Evolutionary conservation across 2,888 invertebrate species (phyloP).

Genomic region (Nasonovia ribisnigri): DNA sequence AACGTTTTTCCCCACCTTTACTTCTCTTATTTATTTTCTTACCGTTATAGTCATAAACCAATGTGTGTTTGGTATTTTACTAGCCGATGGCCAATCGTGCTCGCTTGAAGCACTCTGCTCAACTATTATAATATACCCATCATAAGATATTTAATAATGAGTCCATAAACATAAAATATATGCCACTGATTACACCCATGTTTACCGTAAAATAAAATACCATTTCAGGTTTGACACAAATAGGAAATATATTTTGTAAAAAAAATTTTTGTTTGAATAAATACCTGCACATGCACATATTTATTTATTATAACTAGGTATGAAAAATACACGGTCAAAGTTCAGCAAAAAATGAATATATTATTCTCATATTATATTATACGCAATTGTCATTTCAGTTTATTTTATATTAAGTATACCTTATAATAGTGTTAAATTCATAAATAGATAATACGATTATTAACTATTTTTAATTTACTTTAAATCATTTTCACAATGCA

Average conservation of each 20-base stretch:
- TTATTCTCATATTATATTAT: not conserved
- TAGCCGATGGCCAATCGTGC: not conserved
- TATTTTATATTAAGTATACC: not conserved
- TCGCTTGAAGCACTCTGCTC: not conserved
- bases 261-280: not conserved
- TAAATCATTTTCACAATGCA: not conserved
- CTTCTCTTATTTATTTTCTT: not conserved
- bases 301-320: not conserved
- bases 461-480: not conserved
- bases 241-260: not conserved
- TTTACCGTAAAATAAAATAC: not conserved
- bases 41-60: not conserved
- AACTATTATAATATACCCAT: not conserved
- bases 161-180: not conserved
- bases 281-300: not conserved
- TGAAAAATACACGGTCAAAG: not conserved
- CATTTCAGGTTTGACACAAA: not conserved
- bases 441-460: not conserved
- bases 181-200: not conserved
- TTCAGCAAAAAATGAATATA: not conserved
- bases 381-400: not conserved
- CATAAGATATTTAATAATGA: not conserved
- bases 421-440: not conserved
- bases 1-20: not conserved
- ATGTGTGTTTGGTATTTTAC: not conserved